Evolutionary conservation across 2,888 invertebrate genomes (phyloP).

Genomic region (Pardosa pseudoannulata): DNA sequence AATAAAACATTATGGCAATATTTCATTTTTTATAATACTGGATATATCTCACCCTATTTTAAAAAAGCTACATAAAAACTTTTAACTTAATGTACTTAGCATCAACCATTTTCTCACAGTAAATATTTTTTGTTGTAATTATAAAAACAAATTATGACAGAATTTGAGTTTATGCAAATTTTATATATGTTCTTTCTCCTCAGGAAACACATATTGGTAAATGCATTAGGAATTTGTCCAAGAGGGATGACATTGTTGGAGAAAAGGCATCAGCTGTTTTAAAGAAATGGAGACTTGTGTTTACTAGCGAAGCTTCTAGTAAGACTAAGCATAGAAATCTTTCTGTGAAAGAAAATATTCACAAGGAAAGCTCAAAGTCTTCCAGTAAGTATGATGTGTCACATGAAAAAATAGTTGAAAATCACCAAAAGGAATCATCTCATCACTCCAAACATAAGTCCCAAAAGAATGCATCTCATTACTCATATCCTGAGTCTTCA

Average conservation of each 20-base stretch:
- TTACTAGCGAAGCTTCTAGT: conserved; percentile 4
- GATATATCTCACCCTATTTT: too few species aligned
- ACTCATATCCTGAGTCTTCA: background rate
- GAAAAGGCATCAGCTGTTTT: conserved; percentile 39
- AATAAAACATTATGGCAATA: too few species aligned
- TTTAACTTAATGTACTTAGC: too few species aligned
- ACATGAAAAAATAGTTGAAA: background rate
- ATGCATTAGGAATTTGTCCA: conserved; percentile 38
- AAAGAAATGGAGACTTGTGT: conserved; percentile 36
- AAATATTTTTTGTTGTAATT: too few species aligned
- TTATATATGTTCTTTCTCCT: background rate
- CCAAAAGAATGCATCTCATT: background rate
- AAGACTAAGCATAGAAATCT: background rate
- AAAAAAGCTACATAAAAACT: too few species aligned
- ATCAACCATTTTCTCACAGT: too few species aligned
- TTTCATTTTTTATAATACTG: too few species aligned
- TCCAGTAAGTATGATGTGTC: background rate
- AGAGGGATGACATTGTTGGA: conserved; percentile 55
- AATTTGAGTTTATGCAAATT: background rate
- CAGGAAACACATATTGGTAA: conserved; percentile 69
- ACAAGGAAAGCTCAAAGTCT: background rate
- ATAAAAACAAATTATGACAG: too few species aligned
- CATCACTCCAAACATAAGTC: background rate
- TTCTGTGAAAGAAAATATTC: background rate
- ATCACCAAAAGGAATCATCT: background rate